Conservation (phyloP, 2,797 vertebrate genomes). For the Pitangus sulphuratus region DNA sequence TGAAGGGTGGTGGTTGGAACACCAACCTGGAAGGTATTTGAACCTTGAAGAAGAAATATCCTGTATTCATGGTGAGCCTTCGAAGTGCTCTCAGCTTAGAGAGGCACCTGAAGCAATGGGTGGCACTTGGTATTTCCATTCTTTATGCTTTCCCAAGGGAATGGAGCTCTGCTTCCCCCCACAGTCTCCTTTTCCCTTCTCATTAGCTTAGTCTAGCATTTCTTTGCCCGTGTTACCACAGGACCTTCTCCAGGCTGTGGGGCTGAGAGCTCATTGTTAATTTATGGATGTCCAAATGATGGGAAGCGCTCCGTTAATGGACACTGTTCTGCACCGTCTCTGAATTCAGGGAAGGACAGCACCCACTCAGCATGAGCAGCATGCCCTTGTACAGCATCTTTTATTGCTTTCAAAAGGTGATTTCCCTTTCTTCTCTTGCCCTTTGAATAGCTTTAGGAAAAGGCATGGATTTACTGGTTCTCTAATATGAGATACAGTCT, state of each 20-base stretch:
- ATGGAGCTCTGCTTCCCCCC: background rate
- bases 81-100: background rate
- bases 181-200: background rate
- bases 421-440: background rate
- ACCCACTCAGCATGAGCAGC: rapidly evolving
- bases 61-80: background rate
- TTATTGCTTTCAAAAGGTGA: background rate
- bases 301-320: background rate
- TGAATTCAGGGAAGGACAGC: background rate
- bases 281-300: background rate
- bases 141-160: background rate
- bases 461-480: background rate
- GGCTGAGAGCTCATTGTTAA: background rate
- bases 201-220: background rate
- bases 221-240: background rate
- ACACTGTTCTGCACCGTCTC: background rate
- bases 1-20: background rate
- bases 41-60: background rate
- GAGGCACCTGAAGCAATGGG: background rate
- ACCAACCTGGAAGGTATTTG: background rate
- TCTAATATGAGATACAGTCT: background rate
- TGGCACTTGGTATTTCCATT: background rate
- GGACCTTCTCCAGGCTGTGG: background rate
- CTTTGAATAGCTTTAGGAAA: background rate
- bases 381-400: rapidly evolving